These are phyloP conservation scores for Keiferia lycopersicella DNA, from an alignment of 2,888 invertebrate species.

Conservation along the genomic window DNA sequence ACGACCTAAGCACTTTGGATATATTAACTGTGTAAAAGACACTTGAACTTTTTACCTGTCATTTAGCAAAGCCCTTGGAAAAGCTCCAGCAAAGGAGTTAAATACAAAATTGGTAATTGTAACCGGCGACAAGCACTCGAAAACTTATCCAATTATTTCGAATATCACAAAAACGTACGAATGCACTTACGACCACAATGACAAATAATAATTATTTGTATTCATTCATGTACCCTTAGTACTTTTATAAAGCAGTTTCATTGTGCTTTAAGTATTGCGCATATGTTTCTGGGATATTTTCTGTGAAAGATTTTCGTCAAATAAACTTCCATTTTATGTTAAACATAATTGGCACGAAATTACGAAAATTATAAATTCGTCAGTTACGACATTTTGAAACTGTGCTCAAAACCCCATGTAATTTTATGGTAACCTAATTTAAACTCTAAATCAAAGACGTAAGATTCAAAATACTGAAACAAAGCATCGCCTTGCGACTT, in stretches of 20 bases:
- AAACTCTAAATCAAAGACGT: not conserved
- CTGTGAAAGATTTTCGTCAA: slow-evolving; percentile 23
- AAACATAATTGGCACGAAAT: not conserved
- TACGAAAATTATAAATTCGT: not conserved
- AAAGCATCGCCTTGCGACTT: slow-evolving; percentile 2
- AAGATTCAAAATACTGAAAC: not conserved
- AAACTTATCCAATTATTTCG: slow-evolving; percentile 49
- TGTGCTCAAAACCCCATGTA: not conserved
- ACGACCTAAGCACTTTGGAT: not conserved
- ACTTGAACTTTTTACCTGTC: slow-evolving; percentile 17
- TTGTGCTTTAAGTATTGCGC: slow-evolving; percentile 55
- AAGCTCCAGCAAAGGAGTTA: not conserved
- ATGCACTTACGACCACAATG: slow-evolving; percentile 48
- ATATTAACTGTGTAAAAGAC: slow-evolving; percentile 3
- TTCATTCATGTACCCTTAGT: slow-evolving; percentile 42
- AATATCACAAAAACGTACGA: slow-evolving; percentile 38
- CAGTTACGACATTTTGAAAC: slow-evolving; percentile 1
- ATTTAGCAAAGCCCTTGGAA: not conserved
- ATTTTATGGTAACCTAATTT: not conserved
- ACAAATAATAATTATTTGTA: slow-evolving; percentile 58
- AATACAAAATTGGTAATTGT: slow-evolving; percentile 26
- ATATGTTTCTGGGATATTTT: slow-evolving; percentile 56
- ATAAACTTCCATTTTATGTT: not conserved
- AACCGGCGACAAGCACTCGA: slow-evolving; percentile 29
- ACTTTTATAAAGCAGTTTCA: slow-evolving; percentile 49